Base-by-base conservation (phyloP, 2,113 vertebrate species). In the Cottus gobio region DNA sequence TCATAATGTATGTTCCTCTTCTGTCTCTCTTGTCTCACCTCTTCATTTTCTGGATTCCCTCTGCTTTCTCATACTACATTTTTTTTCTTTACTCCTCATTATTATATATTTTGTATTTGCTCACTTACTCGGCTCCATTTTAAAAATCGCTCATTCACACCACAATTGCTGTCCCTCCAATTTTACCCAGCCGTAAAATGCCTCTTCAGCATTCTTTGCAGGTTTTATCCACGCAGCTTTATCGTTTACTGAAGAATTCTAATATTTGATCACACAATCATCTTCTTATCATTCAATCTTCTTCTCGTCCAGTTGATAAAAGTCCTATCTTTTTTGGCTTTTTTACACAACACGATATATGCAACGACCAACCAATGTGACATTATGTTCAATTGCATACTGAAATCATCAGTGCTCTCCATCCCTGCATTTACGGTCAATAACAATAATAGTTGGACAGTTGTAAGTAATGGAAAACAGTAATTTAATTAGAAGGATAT, bases 1-100 rank as follows among this genome's bases (percentile, higher is more conserved):
- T 70, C 52, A 71, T 72, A 77, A 85, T 84, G 72, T 69, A 82
- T 82, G 66, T 70, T 56, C 52, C 42, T 31, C 58, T 60, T 58
- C 75, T 22, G 24, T 73, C 70, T 72, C 52, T 31, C 56, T 80
- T 64, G 61, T 67, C 54, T 77, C 56, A 61, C 64, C 57, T 77
- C 68, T 75, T 58, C n/a, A 73, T 68, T 84, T 70, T 61, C 54
- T 37, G n/a, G 44, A 67, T 20, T 71, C 57, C 44, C 65, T 30
- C 6, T 26, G 28, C 36, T 63, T 58, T 36, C 66, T 20, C n/a
- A 1, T 11, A 15, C 26, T 52, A 20, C 57, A 42, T 66, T 2
- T 2, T 65, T 66, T 2, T 2, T 65, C 57, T 36, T 56, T 52
- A 30, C 62, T 44, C 36, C 58, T 62, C 2, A 16, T 42, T 37